A percentile compares a stretch with the other conserved stretches of the same genome.
Evolutionary conservation across 1,140 invertebrate species (phyloP).

Genomic region (Euborellia annulipes): DNA sequence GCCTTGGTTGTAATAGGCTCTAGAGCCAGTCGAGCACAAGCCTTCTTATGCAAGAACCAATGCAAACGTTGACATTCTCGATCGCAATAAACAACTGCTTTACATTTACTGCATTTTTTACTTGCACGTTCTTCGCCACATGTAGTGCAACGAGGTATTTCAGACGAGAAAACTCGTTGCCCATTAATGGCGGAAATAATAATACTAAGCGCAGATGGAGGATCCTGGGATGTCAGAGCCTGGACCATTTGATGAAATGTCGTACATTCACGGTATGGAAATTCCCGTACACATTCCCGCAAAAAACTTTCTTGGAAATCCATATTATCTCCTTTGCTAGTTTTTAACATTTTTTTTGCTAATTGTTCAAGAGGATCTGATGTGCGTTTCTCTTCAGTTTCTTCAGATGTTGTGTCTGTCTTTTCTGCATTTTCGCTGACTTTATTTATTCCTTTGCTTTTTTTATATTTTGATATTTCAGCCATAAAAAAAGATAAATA

Average conservation of each 20-base stretch:
- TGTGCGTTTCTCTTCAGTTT: conserved; percentile 4
- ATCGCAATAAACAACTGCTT: conserved; percentile 86
- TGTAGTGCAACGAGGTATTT: conserved; percentile 58
- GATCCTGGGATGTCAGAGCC: conserved; percentile 49
- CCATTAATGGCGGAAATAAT: conserved; percentile 81
- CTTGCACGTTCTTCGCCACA: conserved; percentile 77
- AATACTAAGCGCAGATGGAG: conserved; percentile 47
- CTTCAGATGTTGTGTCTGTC: conserved; percentile 4
- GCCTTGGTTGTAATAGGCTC: neutral
- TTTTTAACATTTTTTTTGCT: conserved; percentile 57
- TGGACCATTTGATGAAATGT: conserved; percentile 65
- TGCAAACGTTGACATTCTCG: conserved; percentile 85
- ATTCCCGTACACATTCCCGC: conserved; percentile 68
- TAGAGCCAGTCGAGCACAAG: conserved; percentile 33
- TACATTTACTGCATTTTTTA: conserved; percentile 93
- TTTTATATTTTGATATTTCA: conserved; percentile 47
- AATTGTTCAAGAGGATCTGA: conserved; percentile 53
- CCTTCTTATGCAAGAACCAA: conserved; percentile 93
- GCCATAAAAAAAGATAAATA: conserved; percentile 62
- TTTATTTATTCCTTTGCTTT: conserved; percentile 26
- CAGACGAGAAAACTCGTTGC: conserved; percentile 47
- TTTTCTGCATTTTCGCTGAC: conserved; percentile 5
- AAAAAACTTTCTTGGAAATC: conserved; percentile 62
- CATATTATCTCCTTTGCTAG: conserved; percentile 49
- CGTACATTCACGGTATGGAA: conserved; percentile 70